Evolutionary conservation across 2,113 vertebrate genomes (phyloP).

Genomic region (Takifugu bimaculatus): DNA sequence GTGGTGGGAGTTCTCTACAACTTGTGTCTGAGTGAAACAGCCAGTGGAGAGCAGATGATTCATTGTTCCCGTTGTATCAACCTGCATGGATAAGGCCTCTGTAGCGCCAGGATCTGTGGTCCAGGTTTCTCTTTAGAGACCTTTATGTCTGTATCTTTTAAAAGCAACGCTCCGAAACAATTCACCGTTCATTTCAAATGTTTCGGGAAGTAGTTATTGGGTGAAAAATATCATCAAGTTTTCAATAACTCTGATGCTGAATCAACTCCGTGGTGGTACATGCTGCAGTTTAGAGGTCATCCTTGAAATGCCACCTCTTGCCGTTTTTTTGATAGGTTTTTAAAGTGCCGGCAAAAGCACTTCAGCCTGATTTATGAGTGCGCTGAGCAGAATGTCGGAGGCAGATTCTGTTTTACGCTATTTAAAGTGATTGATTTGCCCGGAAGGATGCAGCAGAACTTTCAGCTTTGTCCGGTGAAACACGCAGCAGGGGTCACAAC

Average conservation of each 20-base stretch:
- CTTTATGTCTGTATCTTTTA: constrained; percentile 35
- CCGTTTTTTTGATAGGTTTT: constrained; percentile 37
- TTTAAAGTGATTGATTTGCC: constrained; percentile 27
- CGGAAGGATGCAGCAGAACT: constrained; percentile 1
- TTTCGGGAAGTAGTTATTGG: constrained; percentile 50
- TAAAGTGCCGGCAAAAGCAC: constrained; percentile 23
- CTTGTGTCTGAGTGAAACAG: background rate
- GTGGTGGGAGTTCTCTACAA: background rate
- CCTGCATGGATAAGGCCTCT: constrained; percentile 18
- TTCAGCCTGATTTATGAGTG: constrained; percentile 39
- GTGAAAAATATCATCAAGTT: constrained; percentile 42
- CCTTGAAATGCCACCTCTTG: constrained; percentile 52
- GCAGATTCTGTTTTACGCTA: constrained; percentile 9
- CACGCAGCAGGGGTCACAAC: background rate
- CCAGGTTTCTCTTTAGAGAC: constrained; percentile 27
- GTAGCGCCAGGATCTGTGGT: constrained; percentile 20
- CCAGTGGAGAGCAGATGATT: constrained; percentile 6
- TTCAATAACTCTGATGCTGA: constrained; percentile 45
- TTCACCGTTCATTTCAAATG: constrained; percentile 37
- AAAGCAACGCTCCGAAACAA: constrained; percentile 34
- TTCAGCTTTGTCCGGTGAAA: background rate
- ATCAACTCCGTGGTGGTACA: constrained; percentile 30
- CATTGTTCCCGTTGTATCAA: constrained; percentile 1
- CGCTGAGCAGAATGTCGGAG: constrained; percentile 15
- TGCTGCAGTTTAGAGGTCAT: constrained; percentile 52